phyloP scores from a whole-genome alignment of 2,113 vertebrate species.

The Fregata magnificens region DNA sequence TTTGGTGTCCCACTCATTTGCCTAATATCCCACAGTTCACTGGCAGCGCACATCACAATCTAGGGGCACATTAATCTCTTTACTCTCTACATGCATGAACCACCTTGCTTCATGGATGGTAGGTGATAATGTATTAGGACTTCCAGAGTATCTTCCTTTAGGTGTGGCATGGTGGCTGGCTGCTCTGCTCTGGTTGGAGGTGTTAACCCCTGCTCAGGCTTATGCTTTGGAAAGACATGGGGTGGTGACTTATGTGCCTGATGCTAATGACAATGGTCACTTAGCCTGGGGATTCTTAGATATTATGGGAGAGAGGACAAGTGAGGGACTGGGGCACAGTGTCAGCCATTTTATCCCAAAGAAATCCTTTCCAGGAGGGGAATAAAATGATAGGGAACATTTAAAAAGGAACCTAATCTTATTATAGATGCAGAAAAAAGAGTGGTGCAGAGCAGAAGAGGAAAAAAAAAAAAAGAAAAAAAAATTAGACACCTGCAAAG shows the following conservation, averaged over 20 bases:
- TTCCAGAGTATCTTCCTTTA: not conserved
- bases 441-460: not conserved
- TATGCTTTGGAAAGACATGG: not conserved
- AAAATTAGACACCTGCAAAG: not conserved
- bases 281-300: not conserved
- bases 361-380: not conserved
- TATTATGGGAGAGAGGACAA: not conserved
- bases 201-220: not conserved
- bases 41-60: not conserved
- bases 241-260: not conserved
- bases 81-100: not conserved
- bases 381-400: not conserved
- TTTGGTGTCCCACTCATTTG: not conserved
- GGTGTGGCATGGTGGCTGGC: not conserved
- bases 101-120: not conserved
- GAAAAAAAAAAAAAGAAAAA: not conserved
- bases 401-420: not conserved
- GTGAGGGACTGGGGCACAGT: not conserved
- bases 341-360: not conserved
- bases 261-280: not conserved
- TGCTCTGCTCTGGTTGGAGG: fast-evolving
- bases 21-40: not conserved
- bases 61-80: not conserved
- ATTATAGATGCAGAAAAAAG: not conserved
- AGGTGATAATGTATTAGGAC: not conserved